phyloP scores from a whole-genome alignment of 2,888 invertebrate species.

The Brachypalpus laphriformis region DNA sequence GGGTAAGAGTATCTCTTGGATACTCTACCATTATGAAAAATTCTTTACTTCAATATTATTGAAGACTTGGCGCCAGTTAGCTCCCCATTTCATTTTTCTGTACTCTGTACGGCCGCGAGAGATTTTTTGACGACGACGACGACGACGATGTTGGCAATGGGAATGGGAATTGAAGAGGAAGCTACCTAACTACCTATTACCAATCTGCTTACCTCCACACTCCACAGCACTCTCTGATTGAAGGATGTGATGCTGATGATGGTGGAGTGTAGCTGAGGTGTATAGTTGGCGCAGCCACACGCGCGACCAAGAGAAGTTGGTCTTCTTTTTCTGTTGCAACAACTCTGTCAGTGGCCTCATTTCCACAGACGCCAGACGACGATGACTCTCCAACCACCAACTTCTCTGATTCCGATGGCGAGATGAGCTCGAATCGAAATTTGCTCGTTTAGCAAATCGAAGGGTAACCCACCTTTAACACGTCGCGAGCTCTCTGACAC shows the following conservation, averaged over 20 bases:
- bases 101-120: slow-evolving; percentile 40
- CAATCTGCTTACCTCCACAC: slow-evolving; percentile 48
- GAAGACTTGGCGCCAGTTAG: slow-evolving; percentile 83
- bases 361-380: slow-evolving; percentile 61
- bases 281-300: slow-evolving; percentile 66
- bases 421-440: slow-evolving; percentile 59
- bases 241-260: slow-evolving; percentile 48
- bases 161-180: slow-evolving; percentile 60
- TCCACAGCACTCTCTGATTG: neutral
- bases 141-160: slow-evolving; percentile 18
- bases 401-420: slow-evolving; percentile 13
- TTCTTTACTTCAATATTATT: slow-evolving; percentile 79
- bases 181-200: slow-evolving; percentile 73
- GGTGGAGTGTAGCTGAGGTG: slow-evolving; percentile 26
- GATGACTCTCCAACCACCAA: slow-evolving; percentile 15
- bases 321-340: slow-evolving; percentile 36
- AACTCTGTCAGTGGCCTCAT: slow-evolving; percentile 63
- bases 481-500: slow-evolving; percentile 52
- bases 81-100: slow-evolving; percentile 75
- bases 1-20: slow-evolving; percentile 13
- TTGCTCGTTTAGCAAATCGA: slow-evolving; percentile 67
- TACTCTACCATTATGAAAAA: slow-evolving; percentile 72
- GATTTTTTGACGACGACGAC: slow-evolving; percentile 43
- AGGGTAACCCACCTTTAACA: slow-evolving; percentile 73
- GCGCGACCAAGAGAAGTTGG: slow-evolving; percentile 39